These are phyloP conservation scores for Motacilla alba DNA, from an alignment of 2,113 vertebrate genomes.

Conservation along the genomic window DNA sequence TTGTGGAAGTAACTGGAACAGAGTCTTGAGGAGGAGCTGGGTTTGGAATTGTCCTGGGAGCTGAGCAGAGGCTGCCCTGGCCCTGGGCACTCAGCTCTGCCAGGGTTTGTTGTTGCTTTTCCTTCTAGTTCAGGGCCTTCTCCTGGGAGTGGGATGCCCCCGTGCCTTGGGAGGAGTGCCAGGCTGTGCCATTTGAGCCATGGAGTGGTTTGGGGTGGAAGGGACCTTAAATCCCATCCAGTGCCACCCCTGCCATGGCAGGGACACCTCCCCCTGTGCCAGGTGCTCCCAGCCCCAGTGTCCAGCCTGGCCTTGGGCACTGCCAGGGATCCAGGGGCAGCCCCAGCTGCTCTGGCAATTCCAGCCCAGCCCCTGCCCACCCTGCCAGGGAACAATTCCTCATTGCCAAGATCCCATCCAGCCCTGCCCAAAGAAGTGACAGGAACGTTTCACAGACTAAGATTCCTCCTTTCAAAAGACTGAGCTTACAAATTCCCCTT, in stretches of 20 bases:
- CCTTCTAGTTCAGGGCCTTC: not conserved
- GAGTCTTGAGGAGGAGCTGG: not conserved
- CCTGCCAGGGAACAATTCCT: not conserved
- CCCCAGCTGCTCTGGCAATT: not conserved
- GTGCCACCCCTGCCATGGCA: not conserved
- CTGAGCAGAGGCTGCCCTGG: not conserved
- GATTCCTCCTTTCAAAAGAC: not conserved
- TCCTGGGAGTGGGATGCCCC: not conserved
- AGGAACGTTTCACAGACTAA: not conserved
- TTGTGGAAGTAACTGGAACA: not conserved
- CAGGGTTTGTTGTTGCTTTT: not conserved
- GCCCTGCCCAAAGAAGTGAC: not conserved
- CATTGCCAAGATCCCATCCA: not conserved
- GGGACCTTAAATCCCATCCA: accelerated
- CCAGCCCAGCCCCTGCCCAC: not conserved
- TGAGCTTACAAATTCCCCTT: not conserved
- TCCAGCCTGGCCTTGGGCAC: not conserved
- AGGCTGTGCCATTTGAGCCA: not conserved
- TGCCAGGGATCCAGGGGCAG: not conserved
- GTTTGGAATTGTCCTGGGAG: not conserved
- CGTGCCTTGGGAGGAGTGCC: accelerated
- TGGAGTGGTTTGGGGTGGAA: not conserved
- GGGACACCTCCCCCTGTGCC: not conserved
- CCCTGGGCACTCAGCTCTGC: accelerated
- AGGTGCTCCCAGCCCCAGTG: not conserved